Conservation (phyloP, 2,888 invertebrate species). For the Cecidostiba fungosa region DNA sequence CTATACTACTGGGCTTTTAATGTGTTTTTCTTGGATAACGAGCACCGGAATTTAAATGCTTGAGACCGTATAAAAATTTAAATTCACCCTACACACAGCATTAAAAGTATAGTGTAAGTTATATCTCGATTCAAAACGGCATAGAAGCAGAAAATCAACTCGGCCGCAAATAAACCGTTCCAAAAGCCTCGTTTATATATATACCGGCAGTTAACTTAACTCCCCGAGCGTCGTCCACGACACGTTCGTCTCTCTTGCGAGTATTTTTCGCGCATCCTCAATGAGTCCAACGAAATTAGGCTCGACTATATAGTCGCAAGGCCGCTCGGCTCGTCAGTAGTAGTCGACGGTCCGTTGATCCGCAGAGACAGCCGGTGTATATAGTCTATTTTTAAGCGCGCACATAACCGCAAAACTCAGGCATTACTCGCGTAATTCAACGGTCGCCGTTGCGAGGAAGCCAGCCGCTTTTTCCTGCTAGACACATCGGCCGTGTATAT, state of each 20-base stretch:
- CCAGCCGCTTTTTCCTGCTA: neutral
- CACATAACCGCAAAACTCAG: slow-evolving; percentile 30
- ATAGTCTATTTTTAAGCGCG: neutral
- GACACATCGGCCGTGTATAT: neutral
- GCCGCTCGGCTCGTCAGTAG: slow-evolving; percentile 16
- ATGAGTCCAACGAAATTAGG: slow-evolving; percentile 22
- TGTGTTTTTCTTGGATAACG: no score
- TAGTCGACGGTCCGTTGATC: slow-evolving; percentile 20
- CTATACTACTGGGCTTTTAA: no score
- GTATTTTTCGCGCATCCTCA: slow-evolving; percentile 39
- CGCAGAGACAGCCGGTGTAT: slow-evolving; percentile 3
- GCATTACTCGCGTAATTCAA: slow-evolving; percentile 26
- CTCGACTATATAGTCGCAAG: neutral
- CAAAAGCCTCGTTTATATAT: neutral
- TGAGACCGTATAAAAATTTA: neutral
- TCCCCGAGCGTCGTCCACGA: neutral
- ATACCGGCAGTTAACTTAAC: neutral
- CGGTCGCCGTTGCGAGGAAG: neutral
- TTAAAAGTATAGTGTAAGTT: neutral
- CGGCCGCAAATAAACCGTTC: neutral
- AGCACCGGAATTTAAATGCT: no score
- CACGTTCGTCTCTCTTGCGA: neutral
- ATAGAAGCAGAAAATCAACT: slow-evolving; percentile 8
- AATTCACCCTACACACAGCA: neutral
- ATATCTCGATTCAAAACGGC: neutral